Evolutionary conservation across 2,113 vertebrate genomes (phyloP).

Genomic region (Eudyptes chrysolophus): DNA sequence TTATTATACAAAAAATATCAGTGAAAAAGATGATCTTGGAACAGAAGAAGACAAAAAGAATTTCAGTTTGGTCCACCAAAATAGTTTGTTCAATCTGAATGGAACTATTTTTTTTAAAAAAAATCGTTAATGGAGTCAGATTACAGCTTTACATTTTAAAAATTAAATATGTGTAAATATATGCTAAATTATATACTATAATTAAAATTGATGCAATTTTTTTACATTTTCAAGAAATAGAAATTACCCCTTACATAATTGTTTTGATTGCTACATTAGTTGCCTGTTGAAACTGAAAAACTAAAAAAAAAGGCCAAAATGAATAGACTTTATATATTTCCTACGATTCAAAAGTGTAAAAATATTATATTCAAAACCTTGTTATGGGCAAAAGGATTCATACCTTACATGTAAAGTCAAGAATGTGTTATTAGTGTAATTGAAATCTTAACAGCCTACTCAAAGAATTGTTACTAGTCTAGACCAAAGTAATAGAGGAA

Average conservation of each 20-base stretch:
- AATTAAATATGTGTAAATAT: not conserved
- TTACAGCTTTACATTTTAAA: not conserved
- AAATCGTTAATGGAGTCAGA: not conserved
- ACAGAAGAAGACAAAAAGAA: not conserved
- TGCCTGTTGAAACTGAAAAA: not conserved
- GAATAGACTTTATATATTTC: not conserved
- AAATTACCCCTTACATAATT: conserved; percentile 19
- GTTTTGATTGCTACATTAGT: conserved; percentile 37
- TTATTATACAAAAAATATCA: not conserved
- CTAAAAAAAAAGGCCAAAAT: not conserved
- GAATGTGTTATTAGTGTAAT: not conserved
- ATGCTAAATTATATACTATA: not conserved
- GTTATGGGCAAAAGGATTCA: not conserved
- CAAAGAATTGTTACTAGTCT: not conserved
- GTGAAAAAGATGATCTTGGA: not conserved
- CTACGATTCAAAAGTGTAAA: not conserved
- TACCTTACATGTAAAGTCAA: not conserved
- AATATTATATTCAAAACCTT: not conserved
- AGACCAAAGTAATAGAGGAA: not conserved
- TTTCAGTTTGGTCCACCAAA: not conserved
- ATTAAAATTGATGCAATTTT: not conserved
- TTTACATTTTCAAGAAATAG: conserved; percentile 47
- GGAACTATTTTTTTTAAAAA: not conserved
- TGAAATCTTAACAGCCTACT: not conserved
- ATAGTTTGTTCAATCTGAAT: not conserved